These are phyloP conservation scores for Tortrix viridana DNA, from an alignment of 2,888 invertebrate genomes.

Conservation along the genomic window DNA sequence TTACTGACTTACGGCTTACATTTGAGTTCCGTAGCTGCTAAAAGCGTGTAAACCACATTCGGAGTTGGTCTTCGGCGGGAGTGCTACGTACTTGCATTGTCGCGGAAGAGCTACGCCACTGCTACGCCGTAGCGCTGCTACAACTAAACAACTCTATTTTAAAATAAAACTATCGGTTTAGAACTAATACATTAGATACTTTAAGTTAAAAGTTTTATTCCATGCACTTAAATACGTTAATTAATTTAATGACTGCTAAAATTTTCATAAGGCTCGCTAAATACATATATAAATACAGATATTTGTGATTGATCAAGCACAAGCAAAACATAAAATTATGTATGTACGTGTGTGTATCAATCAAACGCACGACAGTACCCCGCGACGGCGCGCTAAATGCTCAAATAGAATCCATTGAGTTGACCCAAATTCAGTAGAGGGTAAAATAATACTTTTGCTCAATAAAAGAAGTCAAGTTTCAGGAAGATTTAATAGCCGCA, in stretches of 20 bases:
- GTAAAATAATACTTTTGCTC: conserved; percentile 16
- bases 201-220: too few relatives aligned
- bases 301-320: neutral
- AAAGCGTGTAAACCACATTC: conserved; percentile 32
- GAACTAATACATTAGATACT: too few relatives aligned
- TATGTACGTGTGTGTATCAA: conserved; percentile 18
- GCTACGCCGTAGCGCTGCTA: conserved; percentile 25
- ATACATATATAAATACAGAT: too few relatives aligned
- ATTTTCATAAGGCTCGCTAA: too few relatives aligned
- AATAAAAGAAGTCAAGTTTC: conserved; percentile 16
- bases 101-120: conserved; percentile 23
- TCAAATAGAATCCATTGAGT: conserved; percentile 29
- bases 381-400: conserved; percentile 31
- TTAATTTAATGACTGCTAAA: too few relatives aligned
- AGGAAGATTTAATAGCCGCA: conserved; percentile 16
- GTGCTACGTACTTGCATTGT: conserved; percentile 30
- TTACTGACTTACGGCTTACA: conserved; percentile 19
- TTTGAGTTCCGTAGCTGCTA: conserved; percentile 27
- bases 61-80: conserved; percentile 19
- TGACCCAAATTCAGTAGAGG: conserved; percentile 25
- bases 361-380: conserved; percentile 20
- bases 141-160: neutral
- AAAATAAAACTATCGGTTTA: neutral
- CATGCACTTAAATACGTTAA: too few relatives aligned
- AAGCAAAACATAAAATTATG: neutral